Base-by-base conservation (phyloP, 1,140 invertebrate species). In the Delia radicum region DNA sequence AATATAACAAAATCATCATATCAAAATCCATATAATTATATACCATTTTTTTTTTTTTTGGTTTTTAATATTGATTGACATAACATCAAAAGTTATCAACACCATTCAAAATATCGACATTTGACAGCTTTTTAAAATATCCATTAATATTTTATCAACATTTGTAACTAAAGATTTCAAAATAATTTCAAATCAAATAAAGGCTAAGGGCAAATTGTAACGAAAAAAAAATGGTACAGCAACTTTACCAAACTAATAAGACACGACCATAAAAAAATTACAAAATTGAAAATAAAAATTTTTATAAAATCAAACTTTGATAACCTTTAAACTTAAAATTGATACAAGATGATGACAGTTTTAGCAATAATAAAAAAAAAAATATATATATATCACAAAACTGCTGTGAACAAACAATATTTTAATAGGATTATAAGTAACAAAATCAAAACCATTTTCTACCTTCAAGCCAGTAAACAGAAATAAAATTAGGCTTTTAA, bases 321-420 rank as follows among this genome's bases (percentile, higher is more conserved):
- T 69, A 33, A 69, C 65, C 65, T 69, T 69, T 69, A 69, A 69
- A 37, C 65, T 69, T 24, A 69, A 69, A 69, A 21, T 69, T 18
- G 65, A 33, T 33, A 33, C 65, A 33, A 69, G n/a, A 69, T 69
- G 65, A 69, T 69, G 65, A 69, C 65, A 69, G 65, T 69, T 33
- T 21, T 18, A 18, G 8, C 29, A 65, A 27, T 63, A 15, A 15
- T 24, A 67, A 67, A 15, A 67, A 31, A 8, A 67, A 37, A 5
- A 31, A 31, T 24, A 31, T n/a, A 63, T 27, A 28, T 13, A 28
- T 12, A 63, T 13, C 12, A 27, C 12, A 28, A 63, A 27, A 28
- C 15, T 27, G 12, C 24, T 63, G 8, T 12, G 13, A 63, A 13
- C 62, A 27, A 12, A n/a, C 37, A 42, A 42, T 42, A 42, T 42